Conservation (phyloP, 1,140 invertebrate species). For the Pseudomyrmex cubaensis region DNA sequence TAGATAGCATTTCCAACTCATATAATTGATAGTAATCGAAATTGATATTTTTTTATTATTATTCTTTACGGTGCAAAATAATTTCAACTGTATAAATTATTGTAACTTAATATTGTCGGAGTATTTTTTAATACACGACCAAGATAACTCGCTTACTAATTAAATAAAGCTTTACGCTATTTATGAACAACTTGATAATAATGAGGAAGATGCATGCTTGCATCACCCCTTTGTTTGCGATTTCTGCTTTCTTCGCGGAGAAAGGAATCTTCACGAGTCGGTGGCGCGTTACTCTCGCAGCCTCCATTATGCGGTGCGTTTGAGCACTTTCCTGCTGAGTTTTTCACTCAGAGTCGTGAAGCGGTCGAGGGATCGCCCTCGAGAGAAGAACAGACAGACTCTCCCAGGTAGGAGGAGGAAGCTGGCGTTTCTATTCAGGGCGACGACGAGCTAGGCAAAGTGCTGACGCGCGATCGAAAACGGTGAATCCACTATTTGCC, state of each 20-base stretch:
- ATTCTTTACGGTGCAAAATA: not conserved
- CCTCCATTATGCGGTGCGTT: conserved; percentile 25
- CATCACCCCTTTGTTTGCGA: not conserved
- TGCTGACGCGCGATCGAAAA: conserved; percentile 43
- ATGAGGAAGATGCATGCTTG: not conserved
- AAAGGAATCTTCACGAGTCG: not conserved
- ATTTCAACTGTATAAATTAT: too few species aligned
- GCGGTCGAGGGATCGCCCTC: conserved; percentile 40
- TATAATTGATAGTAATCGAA: conserved; percentile 10
- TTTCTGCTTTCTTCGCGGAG: not conserved
- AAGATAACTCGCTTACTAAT: not conserved
- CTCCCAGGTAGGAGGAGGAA: conserved; percentile 1
- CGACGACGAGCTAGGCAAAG: conserved; percentile 31
- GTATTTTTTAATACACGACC: too few species aligned
- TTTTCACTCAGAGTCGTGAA: conserved; percentile 16
- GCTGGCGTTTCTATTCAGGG: conserved; percentile 45
- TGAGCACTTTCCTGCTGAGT: conserved; percentile 32
- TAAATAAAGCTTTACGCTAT: not conserved
- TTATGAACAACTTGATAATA: not conserved
- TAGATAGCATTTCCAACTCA: conserved; percentile 14
- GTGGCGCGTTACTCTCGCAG: not conserved
- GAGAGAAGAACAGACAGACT: not conserved
- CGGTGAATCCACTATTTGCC: conserved; percentile 48
- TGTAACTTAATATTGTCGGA: too few species aligned
- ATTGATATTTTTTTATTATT: not conserved